Evolutionary conservation across 2,888 invertebrate species (phyloP), one percentile per base, ranked within the genome.

Genomic region (Ramazzottius varieornatus): DNA sequence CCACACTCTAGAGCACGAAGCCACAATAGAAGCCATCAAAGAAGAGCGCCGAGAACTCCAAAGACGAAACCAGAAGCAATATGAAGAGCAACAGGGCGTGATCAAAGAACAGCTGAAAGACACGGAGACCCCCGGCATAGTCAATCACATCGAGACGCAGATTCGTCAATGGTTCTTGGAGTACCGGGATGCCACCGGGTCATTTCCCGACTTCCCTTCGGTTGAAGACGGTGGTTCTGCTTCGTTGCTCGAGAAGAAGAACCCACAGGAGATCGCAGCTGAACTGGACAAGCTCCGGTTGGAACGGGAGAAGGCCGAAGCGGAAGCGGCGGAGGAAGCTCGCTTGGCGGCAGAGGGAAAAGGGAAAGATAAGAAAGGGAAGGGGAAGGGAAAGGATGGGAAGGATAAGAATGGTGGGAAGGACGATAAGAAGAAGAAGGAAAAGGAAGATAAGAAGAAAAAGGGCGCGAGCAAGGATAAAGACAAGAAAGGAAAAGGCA

Each of bases 141-240:
- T 54, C 4, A 54, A 29, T 24, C 20, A 54, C 29, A 54, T 54
- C 4, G 54, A 54, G 24, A 16, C 29, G 29, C 54, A 54, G 29
- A 54, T 54, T 29, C 54, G 54, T 29, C 54, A 54, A 24, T 54
- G 54, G 54, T 54, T 54, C 29, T 24, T 54, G 20, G 54, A 54
- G 29, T 54, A 54, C 29, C 54, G 77, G 68, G 76, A 77, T 71
- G 73, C 74, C 0, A 71, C 73, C 8, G 76, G 76, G n/a, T 75
- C 75, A 69, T 77, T 77, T 67, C 76, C 77, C 1, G 76, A 77
- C 65, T 77, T 73, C 68, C 77, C 77, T 4, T 73, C 72, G 67
- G 76, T 73, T 33, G 76, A 76, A 67, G 77, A 76, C 68, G 76
- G 76, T 24, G 77, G 77, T 8, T 76, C 76, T 24, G 71, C 72